These are phyloP conservation scores for Lates japonicus DNA, from an alignment of 2,797 vertebrate species.

Conservation along the genomic window DNA sequence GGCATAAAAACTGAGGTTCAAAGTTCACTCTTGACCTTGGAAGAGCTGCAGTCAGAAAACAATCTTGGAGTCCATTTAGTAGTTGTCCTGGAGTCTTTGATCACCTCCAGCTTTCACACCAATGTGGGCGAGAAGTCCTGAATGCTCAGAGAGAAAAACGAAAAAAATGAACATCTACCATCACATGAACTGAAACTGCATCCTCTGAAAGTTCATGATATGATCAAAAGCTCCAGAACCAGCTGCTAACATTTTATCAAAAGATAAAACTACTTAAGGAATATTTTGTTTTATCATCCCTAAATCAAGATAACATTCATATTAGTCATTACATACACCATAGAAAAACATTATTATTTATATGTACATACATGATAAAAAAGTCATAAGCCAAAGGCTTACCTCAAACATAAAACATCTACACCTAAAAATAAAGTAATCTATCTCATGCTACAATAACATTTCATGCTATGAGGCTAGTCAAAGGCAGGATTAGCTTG, in stretches of 20 bases:
- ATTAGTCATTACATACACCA: neutral
- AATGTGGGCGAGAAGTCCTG: too few relatives aligned
- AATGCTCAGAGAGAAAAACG: too few relatives aligned
- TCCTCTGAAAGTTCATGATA: neutral
- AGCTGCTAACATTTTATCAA: neutral
- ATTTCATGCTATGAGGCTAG: constrained; percentile 19
- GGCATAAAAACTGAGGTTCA: too few relatives aligned
- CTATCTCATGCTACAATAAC: constrained; percentile 2
- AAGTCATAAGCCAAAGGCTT: neutral
- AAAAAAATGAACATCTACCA: too few relatives aligned
- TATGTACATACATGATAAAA: neutral
- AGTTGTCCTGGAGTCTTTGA: too few relatives aligned
- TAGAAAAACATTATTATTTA: neutral
- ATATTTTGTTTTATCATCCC: too few relatives aligned
- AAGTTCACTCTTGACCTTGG: too few relatives aligned
- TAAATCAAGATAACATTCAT: neutral
- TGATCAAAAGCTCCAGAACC: neutral
- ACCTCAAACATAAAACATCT: neutral
- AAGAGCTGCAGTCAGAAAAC: too few relatives aligned
- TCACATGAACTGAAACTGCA: too few relatives aligned
- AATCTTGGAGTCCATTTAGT: too few relatives aligned
- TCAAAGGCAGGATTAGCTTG: constrained; percentile 16
- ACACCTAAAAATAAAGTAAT: neutral
- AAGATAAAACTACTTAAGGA: too few relatives aligned
- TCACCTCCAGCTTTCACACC: too few relatives aligned